These are phyloP conservation scores for Gymnoscelis rufifasciata DNA, from an alignment of 2,888 invertebrate genomes.

Conservation along the genomic window DNA sequence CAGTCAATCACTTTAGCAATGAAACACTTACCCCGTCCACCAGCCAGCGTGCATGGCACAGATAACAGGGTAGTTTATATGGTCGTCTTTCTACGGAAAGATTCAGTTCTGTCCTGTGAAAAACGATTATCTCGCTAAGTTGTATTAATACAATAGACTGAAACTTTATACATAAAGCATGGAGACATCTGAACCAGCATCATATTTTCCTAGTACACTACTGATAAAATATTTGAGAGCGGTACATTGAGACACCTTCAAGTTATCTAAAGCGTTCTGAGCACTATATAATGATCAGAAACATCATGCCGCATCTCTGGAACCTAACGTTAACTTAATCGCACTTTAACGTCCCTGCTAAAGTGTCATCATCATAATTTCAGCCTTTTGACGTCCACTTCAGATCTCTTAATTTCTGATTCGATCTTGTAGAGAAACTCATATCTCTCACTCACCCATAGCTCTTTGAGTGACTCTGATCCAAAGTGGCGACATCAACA, in stretches of 20 bases:
- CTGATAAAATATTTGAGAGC: not conserved
- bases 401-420: too few species aligned
- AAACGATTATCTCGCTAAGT: not conserved
- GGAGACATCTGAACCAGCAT: too few species aligned
- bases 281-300: constrained; percentile 20
- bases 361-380: too few species aligned
- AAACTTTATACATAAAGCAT: too few species aligned
- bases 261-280: constrained; percentile 1
- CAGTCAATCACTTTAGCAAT: constrained; percentile 30
- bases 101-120: constrained; percentile 1
- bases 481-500: too few species aligned
- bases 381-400: not conserved
- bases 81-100: constrained; percentile 12
- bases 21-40: constrained; percentile 21
- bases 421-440: too few species aligned
- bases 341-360: too few species aligned
- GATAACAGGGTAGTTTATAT: constrained; percentile 4
- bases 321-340: too few species aligned
- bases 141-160: too few species aligned
- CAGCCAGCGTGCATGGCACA: not conserved
- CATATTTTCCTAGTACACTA: too few species aligned
- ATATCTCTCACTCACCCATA: too few species aligned
- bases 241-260: not conserved
- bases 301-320: constrained; percentile 34
- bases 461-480: too few species aligned